Conservation (phyloP, 2,113 vertebrate genomes). For the Gymnorhina tibicen region DNA sequence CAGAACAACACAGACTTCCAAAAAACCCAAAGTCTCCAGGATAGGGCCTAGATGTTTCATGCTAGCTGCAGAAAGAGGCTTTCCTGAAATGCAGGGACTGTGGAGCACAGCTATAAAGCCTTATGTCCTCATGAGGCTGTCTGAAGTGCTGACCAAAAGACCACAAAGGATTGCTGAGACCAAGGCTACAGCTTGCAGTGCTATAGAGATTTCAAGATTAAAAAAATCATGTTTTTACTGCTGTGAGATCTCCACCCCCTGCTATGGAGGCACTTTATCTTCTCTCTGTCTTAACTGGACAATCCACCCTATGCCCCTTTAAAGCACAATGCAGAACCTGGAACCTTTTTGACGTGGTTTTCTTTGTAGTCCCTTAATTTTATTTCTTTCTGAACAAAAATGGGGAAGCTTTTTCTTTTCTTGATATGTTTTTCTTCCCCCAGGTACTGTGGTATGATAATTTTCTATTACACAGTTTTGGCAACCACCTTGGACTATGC, state of each 20-base stretch:
- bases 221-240: not conserved
- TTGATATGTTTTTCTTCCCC: not conserved
- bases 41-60: not conserved
- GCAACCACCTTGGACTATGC: not conserved
- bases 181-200: not conserved
- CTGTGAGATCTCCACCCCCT: not conserved
- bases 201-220: not conserved
- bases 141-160: not conserved
- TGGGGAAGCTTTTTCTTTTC: not conserved
- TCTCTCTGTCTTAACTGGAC: not conserved
- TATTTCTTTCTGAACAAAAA: not conserved
- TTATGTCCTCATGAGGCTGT: not conserved
- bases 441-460: slow-evolving; percentile 5
- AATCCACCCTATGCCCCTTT: not conserved
- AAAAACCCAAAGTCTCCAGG: not conserved
- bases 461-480: not conserved
- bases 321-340: not conserved
- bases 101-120: not conserved
- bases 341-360: not conserved
- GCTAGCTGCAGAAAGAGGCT: not conserved
- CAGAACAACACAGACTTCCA: not conserved
- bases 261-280: not conserved
- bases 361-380: not conserved
- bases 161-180: not conserved
- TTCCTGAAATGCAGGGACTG: not conserved